These are phyloP conservation scores for Achroia grisella DNA, from an alignment of 1,140 invertebrate species.

Conservation along the genomic window DNA sequence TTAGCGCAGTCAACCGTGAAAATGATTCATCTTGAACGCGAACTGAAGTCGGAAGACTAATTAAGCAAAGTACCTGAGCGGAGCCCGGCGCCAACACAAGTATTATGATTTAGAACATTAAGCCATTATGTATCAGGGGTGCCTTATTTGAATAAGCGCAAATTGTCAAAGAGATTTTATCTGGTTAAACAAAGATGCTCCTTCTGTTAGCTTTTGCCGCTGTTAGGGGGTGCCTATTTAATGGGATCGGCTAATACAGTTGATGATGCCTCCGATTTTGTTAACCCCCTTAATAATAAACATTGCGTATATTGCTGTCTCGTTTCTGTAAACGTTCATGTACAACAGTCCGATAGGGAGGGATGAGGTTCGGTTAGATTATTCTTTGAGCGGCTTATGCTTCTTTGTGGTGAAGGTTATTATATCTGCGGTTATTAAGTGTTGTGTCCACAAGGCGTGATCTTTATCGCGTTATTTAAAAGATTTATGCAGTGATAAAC, in stretches of 20 bases:
- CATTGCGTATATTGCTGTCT: constrained; percentile 7
- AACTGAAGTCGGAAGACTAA: constrained; percentile 1
- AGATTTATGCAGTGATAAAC: no score
- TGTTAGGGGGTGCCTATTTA: constrained; percentile 47
- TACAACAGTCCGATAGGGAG: constrained; percentile 20
- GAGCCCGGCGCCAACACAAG: constrained; percentile 8
- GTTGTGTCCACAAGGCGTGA: background rate
- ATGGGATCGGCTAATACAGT: constrained; percentile 62
- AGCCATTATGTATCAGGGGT: constrained; percentile 55
- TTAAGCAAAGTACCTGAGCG: constrained; percentile 10
- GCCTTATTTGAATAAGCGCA: constrained; percentile 68
- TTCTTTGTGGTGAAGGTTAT: constrained; percentile 20
- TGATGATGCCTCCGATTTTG: constrained; percentile 45
- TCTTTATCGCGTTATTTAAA: background rate
- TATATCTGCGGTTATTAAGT: constrained; percentile 2
- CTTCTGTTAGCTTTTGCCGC: constrained; percentile 61
- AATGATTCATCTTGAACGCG: no score
- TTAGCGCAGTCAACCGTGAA: no score
- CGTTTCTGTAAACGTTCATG: background rate
- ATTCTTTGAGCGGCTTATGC: constrained; percentile 30
- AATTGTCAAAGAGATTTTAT: constrained; percentile 73
- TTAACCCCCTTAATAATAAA: constrained; percentile 55
- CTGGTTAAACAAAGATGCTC: constrained; percentile 63
- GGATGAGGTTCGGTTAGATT: constrained; percentile 24
- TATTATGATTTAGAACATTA: constrained; percentile 56